Evolutionary conservation across 2,797 vertebrate species (phyloP).

Genomic region (Galago senegalensis): DNA sequence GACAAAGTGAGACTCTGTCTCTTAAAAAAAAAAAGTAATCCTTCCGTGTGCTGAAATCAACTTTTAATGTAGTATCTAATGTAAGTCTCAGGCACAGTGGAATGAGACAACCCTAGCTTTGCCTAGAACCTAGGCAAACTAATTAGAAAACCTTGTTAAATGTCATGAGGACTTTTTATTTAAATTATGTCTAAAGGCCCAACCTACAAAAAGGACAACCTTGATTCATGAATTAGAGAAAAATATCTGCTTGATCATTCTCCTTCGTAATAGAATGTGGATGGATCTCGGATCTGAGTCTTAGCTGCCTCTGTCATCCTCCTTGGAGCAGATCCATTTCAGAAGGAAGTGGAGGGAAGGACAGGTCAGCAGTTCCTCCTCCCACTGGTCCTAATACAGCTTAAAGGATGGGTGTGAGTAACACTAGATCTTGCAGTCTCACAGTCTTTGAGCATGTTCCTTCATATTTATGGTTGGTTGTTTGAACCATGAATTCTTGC

Average conservation of each 20-base stretch:
- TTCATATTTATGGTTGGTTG: conserved; percentile 4
- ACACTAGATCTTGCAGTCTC: neutral
- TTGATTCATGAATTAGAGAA: neutral
- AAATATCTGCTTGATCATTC: neutral
- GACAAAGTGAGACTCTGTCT: too few species aligned
- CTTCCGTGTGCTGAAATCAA: neutral
- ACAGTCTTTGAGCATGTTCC: neutral
- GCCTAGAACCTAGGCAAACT: neutral
- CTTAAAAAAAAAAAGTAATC: neutral
- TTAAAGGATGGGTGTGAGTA: neutral
- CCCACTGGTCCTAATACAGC: neutral
- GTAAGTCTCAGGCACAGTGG: neutral
- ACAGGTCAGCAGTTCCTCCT: neutral
- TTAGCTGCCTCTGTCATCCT: too few species aligned
- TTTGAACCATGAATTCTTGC: neutral
- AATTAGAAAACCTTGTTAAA: neutral
- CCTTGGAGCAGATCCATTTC: neutral
- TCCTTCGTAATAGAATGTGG: too few species aligned
- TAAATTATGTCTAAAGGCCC: neutral
- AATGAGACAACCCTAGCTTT: neutral
- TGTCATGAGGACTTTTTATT: neutral
- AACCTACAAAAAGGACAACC: neutral
- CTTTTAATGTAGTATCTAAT: neutral
- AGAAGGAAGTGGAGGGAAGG: neutral
- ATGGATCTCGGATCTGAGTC: neutral